phyloP scores from a whole-genome alignment of 2,888 invertebrate genomes.

The Oxycera nigricornis region DNA sequence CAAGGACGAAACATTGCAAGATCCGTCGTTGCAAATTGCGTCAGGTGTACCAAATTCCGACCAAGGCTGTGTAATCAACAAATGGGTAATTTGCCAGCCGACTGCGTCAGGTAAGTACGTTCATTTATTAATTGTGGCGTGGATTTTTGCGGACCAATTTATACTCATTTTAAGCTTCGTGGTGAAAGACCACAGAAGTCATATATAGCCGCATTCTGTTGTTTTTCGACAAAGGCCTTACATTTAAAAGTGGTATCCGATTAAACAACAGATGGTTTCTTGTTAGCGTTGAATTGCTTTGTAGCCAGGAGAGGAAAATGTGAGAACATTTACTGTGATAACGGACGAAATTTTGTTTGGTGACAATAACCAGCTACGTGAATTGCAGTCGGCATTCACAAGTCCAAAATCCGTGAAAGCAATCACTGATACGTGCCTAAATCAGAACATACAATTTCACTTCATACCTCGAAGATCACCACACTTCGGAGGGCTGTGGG shows the following conservation, averaged over 20 bases:
- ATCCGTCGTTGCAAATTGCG: constrained; percentile 44
- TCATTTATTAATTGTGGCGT: constrained; percentile 42
- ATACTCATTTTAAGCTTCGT: constrained; percentile 19
- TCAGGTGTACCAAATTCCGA: constrained; percentile 43
- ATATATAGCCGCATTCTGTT: background rate
- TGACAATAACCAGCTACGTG: background rate
- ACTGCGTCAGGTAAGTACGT: constrained; percentile 36
- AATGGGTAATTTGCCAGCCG: constrained; percentile 51
- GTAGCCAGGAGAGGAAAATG: constrained; percentile 27
- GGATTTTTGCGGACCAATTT: constrained; percentile 42
- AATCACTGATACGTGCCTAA: background rate
- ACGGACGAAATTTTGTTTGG: background rate
- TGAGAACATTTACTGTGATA: constrained; percentile 21
- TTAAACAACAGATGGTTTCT: constrained; percentile 23
- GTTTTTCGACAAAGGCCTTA: background rate
- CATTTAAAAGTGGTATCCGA: constrained; percentile 31
- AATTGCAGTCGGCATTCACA: background rate
- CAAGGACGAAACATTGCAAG: constrained; percentile 44
- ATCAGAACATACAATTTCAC: constrained; percentile 21
- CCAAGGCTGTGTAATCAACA: constrained; percentile 44
- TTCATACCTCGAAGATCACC: constrained; percentile 46
- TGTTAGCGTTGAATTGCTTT: constrained; percentile 28
- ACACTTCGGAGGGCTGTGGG: constrained; percentile 47
- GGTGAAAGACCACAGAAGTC: constrained; percentile 33
- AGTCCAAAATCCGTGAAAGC: background rate